Percentiles rank a stretch among this genome's conserved stretches.
Evolutionary conservation across 2,888 invertebrate species (phyloP).

Genomic region (Pilophorus perplexus): DNA sequence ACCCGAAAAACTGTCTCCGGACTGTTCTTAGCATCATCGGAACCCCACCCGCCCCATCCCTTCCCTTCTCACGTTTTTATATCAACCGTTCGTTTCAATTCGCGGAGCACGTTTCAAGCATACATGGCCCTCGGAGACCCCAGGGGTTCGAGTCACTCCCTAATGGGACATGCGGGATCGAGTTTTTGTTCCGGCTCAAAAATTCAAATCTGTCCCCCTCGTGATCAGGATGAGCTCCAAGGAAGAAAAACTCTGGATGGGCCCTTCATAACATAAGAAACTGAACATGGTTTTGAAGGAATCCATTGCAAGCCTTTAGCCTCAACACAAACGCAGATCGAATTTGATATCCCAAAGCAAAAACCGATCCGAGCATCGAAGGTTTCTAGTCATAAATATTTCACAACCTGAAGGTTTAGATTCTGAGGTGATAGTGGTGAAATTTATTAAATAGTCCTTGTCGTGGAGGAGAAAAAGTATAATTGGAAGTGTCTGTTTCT

Average conservation of each 20-base stretch:
- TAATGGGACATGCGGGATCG: slow-evolving; percentile 34
- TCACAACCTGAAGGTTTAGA: slow-evolving; percentile 33
- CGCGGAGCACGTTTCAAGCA: slow-evolving; percentile 29
- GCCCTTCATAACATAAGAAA: slow-evolving; percentile 30
- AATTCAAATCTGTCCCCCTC: slow-evolving; percentile 37
- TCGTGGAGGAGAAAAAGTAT: slow-evolving; percentile 17
- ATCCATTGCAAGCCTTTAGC: slow-evolving; percentile 36
- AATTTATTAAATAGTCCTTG: slow-evolving; percentile 25
- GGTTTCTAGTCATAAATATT: slow-evolving; percentile 38
- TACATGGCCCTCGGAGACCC: slow-evolving; percentile 24
- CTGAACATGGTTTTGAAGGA: slow-evolving; percentile 32
- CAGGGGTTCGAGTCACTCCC: slow-evolving; percentile 12
- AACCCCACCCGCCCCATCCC: too few relatives aligned
- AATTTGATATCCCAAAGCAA: slow-evolving; percentile 36
- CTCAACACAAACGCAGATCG: slow-evolving; percentile 34
- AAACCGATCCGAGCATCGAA: slow-evolving; percentile 1
- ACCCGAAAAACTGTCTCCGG: neutral
- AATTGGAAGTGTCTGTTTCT: neutral
- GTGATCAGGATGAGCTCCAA: too few relatives aligned
- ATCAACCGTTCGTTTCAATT: slow-evolving; percentile 15
- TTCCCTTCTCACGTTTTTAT: slow-evolving; percentile 23
- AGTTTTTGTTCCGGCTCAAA: slow-evolving; percentile 31
- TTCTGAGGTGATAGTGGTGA: slow-evolving; percentile 36
- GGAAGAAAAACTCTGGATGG: slow-evolving; percentile 25
- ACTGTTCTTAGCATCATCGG: too few relatives aligned